A percentile compares a stretch with the other conserved stretches of the same genome.
These are phyloP conservation scores for Hirudinaria manillensis DNA, from an alignment of 2,888 invertebrate genomes.

Conservation along the genomic window DNA sequence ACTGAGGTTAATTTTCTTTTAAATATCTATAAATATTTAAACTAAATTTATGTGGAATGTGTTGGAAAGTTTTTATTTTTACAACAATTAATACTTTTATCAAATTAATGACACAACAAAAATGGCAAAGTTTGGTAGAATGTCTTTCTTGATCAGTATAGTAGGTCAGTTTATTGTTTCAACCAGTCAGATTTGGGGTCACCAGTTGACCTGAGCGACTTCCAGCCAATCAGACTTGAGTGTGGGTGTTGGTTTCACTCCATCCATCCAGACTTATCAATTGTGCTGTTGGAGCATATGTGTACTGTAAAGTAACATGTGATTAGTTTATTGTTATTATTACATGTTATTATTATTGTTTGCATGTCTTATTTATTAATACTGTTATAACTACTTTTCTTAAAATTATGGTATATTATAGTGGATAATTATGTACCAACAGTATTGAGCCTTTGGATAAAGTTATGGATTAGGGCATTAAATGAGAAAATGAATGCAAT, in stretches of 20 bases:
- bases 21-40: no score
- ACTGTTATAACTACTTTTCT: not conserved
- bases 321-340: not conserved
- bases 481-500: not conserved
- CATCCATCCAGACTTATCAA: conserved; percentile 40
- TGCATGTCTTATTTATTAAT: not conserved
- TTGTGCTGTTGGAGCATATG: conserved; percentile 40
- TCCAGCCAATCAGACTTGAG: conserved; percentile 37
- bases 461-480: not conserved
- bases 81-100: no score
- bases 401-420: not conserved
- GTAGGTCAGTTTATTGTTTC: no score
- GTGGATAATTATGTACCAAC: not conserved
- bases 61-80: no score
- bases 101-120: no score
- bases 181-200: no score
- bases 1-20: no score
- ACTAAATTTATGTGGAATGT: no score
- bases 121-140: no score
- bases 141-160: no score
- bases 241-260: conserved; percentile 40
- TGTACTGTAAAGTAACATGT: conserved; percentile 36
- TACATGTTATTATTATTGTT: not conserved
- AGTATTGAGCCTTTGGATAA: not conserved
- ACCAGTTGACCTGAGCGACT: not conserved